phyloP scores from a whole-genome alignment of 2,797 vertebrate genomes.

The Bovichtus diacanthus region DNA sequence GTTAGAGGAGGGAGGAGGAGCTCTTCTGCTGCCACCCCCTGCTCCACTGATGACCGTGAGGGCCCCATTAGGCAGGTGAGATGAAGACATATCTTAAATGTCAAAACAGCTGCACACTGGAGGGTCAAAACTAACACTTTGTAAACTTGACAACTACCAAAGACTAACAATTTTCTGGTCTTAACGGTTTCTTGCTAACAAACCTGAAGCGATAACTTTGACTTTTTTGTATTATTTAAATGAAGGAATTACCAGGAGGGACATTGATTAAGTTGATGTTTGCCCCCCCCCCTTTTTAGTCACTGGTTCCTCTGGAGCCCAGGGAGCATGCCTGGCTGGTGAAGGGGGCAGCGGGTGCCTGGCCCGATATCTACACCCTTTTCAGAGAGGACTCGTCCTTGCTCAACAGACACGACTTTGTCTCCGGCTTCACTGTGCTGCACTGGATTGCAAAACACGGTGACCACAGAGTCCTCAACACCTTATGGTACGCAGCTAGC shows the following conservation, averaged over 20 bases:
- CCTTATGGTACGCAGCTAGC: slow-evolving; percentile 77
- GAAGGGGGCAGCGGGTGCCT: slow-evolving; percentile 87
- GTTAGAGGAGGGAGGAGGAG: slow-evolving; percentile 14
- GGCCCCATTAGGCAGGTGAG: slow-evolving; percentile 63
- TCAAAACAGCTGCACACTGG: too few species aligned
- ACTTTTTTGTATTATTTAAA: too few species aligned
- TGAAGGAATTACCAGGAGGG: not conserved
- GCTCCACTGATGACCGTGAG: slow-evolving; percentile 27
- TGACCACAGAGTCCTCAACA: slow-evolving; percentile 88
- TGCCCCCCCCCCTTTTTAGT: slow-evolving; percentile 48
- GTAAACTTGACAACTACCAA: not conserved
- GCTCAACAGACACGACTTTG: slow-evolving; percentile 90
- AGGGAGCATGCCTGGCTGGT: slow-evolving; percentile 93
- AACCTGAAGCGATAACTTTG: not conserved
- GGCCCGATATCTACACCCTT: slow-evolving; percentile 87
- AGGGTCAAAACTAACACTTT: not conserved
- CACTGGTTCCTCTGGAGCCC: slow-evolving; percentile 86
- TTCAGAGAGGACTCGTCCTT: slow-evolving; percentile 90
- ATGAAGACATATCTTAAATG: too few species aligned
- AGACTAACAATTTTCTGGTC: not conserved
- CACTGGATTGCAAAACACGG: slow-evolving; percentile 98
- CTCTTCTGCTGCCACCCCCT: not conserved
- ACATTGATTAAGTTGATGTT: not conserved
- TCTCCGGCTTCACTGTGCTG: slow-evolving; percentile 92
- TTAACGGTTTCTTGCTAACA: not conserved